These are phyloP conservation scores for Cryptocephalus moraei DNA, from an alignment of 2,888 invertebrate species.

Conservation along the genomic window DNA sequence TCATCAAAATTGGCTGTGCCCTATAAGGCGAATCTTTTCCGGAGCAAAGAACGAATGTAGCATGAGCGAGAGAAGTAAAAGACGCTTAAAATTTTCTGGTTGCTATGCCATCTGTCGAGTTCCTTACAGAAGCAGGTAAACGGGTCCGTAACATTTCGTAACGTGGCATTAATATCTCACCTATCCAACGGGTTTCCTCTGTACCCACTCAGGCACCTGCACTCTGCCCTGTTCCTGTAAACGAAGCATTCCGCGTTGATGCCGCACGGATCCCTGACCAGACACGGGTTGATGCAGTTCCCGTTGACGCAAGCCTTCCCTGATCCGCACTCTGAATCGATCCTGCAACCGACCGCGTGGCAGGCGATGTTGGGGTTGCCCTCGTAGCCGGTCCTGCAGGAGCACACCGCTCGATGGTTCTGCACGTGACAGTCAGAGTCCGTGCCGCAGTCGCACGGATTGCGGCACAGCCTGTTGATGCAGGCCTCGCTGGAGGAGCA, in stretches of 20 bases:
- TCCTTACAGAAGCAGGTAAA: no score
- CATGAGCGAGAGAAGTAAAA: no score
- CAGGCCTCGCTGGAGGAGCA: slow-evolving; percentile 73
- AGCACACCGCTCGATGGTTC: slow-evolving; percentile 78
- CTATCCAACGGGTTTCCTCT: slow-evolving; percentile 64
- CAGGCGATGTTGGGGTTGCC: slow-evolving; percentile 81
- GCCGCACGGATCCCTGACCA: slow-evolving; percentile 70
- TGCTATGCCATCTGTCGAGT: no score
- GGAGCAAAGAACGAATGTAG: no score
- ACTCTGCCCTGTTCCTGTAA: slow-evolving; percentile 61
- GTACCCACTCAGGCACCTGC: slow-evolving; percentile 72
- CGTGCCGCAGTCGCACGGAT: slow-evolving; percentile 80
- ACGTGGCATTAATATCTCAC: no score
- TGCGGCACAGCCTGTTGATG: slow-evolving; percentile 74
- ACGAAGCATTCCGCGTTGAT: slow-evolving; percentile 74
- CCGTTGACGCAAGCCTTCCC: slow-evolving; percentile 77
- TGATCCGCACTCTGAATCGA: slow-evolving; percentile 73
- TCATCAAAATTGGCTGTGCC: no score
- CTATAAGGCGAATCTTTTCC: no score
- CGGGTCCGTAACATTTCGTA: no score
- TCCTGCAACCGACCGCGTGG: slow-evolving; percentile 69
- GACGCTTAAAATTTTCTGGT: no score
- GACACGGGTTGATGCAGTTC: slow-evolving; percentile 78
- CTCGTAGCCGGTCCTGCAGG: slow-evolving; percentile 72
- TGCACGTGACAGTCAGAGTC: slow-evolving; percentile 73